Conservation (phyloP, 2,113 vertebrate species). For the Phylloscopus trochilus region DNA sequence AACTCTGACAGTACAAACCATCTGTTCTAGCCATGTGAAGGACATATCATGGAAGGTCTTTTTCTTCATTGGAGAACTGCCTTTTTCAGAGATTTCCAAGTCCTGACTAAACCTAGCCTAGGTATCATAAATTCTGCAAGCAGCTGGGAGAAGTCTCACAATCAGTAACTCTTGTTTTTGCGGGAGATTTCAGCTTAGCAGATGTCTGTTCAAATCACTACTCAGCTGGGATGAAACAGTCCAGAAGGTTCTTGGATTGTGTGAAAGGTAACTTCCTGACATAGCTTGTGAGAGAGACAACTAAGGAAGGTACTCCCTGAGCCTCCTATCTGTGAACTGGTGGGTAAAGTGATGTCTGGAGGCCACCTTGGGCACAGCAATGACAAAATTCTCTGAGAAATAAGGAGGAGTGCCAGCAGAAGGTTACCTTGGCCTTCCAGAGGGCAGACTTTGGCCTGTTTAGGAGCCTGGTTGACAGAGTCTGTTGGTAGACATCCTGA, state of each 20-base stretch:
- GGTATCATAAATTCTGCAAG: background rate
- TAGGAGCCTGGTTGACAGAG: background rate
- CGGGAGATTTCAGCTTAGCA: background rate
- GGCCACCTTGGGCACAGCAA: background rate
- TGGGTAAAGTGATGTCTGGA: background rate
- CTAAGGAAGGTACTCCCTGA: rapidly evolving
- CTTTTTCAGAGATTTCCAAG: background rate
- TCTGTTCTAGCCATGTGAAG: background rate
- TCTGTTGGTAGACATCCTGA: background rate
- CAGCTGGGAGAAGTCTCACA: background rate
- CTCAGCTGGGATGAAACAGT: background rate
- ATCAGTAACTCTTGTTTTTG: background rate
- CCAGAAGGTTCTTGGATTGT: no score
- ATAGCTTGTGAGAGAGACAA: background rate
- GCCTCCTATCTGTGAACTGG: background rate
- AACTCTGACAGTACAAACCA: background rate
- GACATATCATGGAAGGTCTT: background rate
- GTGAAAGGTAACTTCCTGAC: background rate
- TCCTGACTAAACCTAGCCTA: background rate
- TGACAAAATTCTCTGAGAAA: background rate
- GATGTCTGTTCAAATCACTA: background rate
- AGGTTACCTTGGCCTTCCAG: background rate
- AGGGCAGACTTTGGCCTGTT: background rate
- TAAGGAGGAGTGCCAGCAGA: background rate
- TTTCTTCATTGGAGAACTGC: background rate